A percentile compares a stretch with the other conserved stretches of the same genome.
Evolutionary conservation across 2,797 vertebrate species (phyloP).

Genomic region (Falco berigora): DNA sequence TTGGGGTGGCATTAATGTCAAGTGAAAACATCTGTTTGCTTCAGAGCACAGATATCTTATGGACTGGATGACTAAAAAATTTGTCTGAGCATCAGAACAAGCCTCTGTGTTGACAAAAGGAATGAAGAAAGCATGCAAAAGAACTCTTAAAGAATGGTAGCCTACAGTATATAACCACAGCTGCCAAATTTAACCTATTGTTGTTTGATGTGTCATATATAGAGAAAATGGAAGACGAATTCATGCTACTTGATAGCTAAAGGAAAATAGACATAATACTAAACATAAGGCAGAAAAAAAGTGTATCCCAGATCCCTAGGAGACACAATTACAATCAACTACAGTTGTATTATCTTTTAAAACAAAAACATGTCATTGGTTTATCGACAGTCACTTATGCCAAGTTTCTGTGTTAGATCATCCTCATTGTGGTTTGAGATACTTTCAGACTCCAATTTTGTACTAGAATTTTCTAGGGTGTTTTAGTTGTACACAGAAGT

Average conservation of each 20-base stretch:
- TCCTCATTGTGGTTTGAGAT: not conserved
- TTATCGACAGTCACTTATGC: not conserved
- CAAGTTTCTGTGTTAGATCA: not conserved
- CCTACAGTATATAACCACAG: not conserved
- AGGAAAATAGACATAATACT: not conserved
- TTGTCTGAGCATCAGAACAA: not conserved
- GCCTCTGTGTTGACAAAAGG: not conserved
- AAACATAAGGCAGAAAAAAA: not conserved
- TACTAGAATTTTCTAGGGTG: not conserved
- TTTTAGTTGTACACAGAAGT: not conserved
- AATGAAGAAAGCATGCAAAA: not conserved
- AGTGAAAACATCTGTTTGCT: not conserved
- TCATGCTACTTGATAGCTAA: not conserved
- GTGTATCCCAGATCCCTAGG: not conserved
- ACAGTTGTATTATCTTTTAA: not conserved
- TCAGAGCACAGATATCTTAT: not conserved
- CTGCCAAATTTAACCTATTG: not conserved
- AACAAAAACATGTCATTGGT: not conserved
- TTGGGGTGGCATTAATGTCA: not conserved
- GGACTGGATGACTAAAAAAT: not conserved
- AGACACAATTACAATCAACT: not conserved
- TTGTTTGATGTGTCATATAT: not conserved
- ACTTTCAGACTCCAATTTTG: not conserved
- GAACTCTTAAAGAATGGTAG: not conserved
- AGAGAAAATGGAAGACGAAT: not conserved